phyloP scores from a whole-genome alignment of 2,113 vertebrate species.

The Piprites chloris region DNA sequence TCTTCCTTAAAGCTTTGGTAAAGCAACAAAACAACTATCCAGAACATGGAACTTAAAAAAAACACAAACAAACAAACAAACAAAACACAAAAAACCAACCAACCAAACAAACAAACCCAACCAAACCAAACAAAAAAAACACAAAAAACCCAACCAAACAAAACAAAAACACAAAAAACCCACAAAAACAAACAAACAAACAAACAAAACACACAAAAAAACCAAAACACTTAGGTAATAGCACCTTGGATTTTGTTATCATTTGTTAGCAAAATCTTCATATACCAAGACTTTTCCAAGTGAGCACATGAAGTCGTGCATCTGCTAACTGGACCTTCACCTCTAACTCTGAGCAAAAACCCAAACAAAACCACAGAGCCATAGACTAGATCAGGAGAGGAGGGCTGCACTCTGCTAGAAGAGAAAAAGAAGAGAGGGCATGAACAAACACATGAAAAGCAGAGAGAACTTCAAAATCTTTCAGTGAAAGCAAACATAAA shows the following conservation, averaged over 20 bases:
- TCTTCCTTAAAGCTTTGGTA: background rate
- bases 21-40: background rate
- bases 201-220: background rate
- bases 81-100: background rate
- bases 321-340: background rate
- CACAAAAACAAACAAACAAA: too few relatives aligned
- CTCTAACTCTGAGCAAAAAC: background rate
- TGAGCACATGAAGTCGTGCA: background rate
- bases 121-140: too few relatives aligned
- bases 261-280: background rate
- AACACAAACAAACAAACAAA: too few relatives aligned
- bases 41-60: background rate
- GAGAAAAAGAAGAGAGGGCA: background rate
- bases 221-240: background rate
- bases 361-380: background rate
- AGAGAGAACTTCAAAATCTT: background rate
- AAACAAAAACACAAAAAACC: too few relatives aligned
- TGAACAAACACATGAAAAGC: background rate
- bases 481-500: background rate
- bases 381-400: background rate
- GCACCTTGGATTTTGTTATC: background rate
- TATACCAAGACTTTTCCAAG: background rate
- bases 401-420: background rate
- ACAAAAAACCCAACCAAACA: background rate
- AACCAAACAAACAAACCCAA: too few relatives aligned